A percentile compares a stretch with the other conserved stretches of the same genome.
phyloP scores from a whole-genome alignment of 2,797 vertebrate genomes.

The Micrastur ruficollis region DNA sequence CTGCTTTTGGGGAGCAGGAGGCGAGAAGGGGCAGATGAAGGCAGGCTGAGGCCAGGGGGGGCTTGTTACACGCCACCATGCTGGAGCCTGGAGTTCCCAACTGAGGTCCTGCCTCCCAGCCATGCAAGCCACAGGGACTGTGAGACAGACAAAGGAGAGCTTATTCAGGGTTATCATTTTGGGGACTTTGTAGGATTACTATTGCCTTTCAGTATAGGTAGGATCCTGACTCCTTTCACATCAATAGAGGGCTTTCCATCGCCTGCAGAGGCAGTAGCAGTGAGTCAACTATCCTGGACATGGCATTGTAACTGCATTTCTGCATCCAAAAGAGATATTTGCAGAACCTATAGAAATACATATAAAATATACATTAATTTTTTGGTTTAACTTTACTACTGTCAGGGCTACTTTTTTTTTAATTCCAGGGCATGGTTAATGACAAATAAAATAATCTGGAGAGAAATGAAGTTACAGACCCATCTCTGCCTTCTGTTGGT shows the following conservation, averaged over 20 bases:
- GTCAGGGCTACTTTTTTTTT: not conserved
- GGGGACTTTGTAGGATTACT: not conserved
- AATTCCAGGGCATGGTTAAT: not conserved
- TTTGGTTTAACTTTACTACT: conserved; percentile 11
- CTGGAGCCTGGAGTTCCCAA: not conserved
- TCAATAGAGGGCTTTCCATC: not conserved
- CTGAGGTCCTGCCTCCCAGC: not conserved
- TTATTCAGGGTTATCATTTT: not conserved
- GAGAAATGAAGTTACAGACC: conserved; percentile 2
- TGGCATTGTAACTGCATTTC: not conserved
- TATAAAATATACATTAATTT: not conserved
- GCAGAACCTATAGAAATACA: conserved; percentile 12
- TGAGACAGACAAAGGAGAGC: not conserved
- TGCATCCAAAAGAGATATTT: not conserved
- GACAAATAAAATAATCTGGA: not conserved
- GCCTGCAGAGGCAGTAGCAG: not conserved
- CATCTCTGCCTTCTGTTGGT: not conserved
- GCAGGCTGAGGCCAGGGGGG: not conserved
- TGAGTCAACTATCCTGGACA: not conserved
- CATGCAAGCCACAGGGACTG: not conserved
- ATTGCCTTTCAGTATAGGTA: not conserved
- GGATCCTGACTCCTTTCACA: not conserved
- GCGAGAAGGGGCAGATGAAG: not conserved
- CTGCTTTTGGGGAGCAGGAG: not conserved
- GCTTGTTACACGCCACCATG: accelerated